Evolutionary conservation across 1,140 invertebrate genomes (phyloP), one percentile per base, ranked within the genome.

Genomic region (Trichogramma pretiosum): DNA sequence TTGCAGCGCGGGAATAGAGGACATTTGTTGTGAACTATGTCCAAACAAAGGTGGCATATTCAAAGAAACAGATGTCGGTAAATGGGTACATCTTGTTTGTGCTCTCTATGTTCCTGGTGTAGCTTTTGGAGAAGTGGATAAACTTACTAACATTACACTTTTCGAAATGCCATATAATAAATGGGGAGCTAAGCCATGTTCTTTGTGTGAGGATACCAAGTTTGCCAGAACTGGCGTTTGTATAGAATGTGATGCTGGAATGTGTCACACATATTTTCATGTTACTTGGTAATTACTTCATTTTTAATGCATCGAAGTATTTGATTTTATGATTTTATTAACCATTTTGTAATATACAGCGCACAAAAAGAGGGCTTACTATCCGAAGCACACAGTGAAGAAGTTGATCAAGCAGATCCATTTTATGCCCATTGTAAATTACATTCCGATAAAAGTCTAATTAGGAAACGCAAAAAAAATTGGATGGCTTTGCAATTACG

Each of bases 11-110:
- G 90, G 90, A 2, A 79, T 89, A 8, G 81, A 78, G 21, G 84
- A 88, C 69, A 91, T 93, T 1, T 78, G 76, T 14, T 93, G 90
- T 67, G 89, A 93, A 70, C 68, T 94, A 7, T 94, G 90, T 64
- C 89, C 91, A 3, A 72, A 71, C 21, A 69, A 65, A 78, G 92
- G 89, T 60, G 93, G 92, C 38, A 93, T 97, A 55, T 96, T 93
- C 61, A 98, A 98, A 71, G 89, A 94, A 71, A 96, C 93, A 3
- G 91, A 93, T 74, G 87, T 90, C 39, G 92, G 92, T 33, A 89
- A 91, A 64, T 99, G 94, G 94, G 93, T 98, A 14, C 96, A 99
- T 74, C 72, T 98, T 24, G 88, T 98, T 9, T 99, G 96, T 74
- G 93, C 93, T 5, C 74, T 97, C 13, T 98, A 97, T 68, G 89